Percentiles rank a stretch among this genome's conserved stretches.
Conservation (phyloP, 2,888 invertebrate species). For the Phorcus lineatus region DNA sequence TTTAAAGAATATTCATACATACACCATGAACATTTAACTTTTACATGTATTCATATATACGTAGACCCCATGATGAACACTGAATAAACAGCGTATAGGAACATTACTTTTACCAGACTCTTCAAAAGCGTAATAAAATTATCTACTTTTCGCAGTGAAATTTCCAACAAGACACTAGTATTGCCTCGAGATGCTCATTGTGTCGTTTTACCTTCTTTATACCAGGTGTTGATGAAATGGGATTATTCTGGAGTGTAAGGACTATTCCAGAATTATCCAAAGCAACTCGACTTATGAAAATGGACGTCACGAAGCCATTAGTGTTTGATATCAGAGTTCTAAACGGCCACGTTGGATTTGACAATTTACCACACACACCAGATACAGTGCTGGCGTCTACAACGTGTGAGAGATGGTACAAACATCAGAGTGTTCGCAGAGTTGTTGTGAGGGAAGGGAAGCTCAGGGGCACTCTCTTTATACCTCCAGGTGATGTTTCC, state of each 20-base stretch:
- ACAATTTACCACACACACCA: background rate
- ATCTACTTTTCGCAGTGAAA: too few species aligned
- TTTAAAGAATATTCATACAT: too few species aligned
- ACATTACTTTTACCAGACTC: too few species aligned
- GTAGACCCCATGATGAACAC: too few species aligned
- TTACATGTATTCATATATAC: too few species aligned
- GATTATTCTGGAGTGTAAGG: conserved; percentile 57
- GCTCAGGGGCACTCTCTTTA: conserved; percentile 8
- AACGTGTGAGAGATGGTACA: conserved; percentile 1
- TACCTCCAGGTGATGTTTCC: background rate
- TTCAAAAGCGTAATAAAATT: too few species aligned
- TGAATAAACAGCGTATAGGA: too few species aligned
- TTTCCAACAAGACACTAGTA: too few species aligned
- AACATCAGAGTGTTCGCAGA: background rate
- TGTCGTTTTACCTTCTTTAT: background rate
- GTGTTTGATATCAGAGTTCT: conserved; percentile 37
- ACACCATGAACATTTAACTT: too few species aligned
- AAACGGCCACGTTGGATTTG: conserved; percentile 27
- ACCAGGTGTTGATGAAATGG: conserved; percentile 59
- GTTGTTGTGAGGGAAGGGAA: conserved; percentile 9
- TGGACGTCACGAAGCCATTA: conserved; percentile 52
- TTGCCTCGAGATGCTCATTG: too few species aligned
- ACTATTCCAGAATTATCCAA: conserved; percentile 32
- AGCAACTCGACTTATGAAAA: conserved; percentile 41
- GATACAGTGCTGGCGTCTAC: background rate